Percentiles rank a stretch among this genome's conserved stretches.
Conservation (phyloP, 2,888 invertebrate genomes). For the Chirona hameri region DNA sequence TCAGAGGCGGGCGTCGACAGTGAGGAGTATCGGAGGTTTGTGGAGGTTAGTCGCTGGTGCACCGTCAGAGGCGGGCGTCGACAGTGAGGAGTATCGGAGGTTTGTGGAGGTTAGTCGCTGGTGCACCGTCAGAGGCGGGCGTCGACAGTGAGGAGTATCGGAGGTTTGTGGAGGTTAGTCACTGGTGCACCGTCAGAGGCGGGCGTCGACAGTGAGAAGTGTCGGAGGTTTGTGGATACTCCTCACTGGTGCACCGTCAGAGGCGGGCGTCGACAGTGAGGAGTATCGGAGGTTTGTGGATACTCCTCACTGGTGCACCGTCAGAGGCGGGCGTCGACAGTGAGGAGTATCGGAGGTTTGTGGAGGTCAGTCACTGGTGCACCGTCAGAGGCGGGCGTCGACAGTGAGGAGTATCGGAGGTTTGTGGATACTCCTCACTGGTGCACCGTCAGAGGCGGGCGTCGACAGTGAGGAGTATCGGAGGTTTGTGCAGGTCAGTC, state of each 20-base stretch:
- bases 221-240: conserved; percentile 61
- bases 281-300: conserved; percentile 64
- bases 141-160: conserved; percentile 65
- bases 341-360: conserved; percentile 63
- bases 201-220: conserved; percentile 65
- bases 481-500: conserved; percentile 61
- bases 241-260: no score
- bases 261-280: conserved; percentile 64
- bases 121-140: conserved; percentile 71
- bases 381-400: conserved; percentile 67
- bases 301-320: no score
- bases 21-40: conserved; percentile 63
- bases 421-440: no score
- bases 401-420: conserved; percentile 63
- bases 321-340: conserved; percentile 67
- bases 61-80: conserved; percentile 67
- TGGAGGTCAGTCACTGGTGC: no score
- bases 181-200: no score
- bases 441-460: conserved; percentile 71
- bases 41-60: no score
- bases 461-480: conserved; percentile 65
- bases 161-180: conserved; percentile 61
- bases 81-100: conserved; percentile 63
- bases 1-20: conserved; percentile 67
- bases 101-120: no score